Percentiles rank a stretch among this genome's conserved stretches.
phyloP scores from a whole-genome alignment of 2,888 invertebrate genomes.

The Portevinia maculata region DNA sequence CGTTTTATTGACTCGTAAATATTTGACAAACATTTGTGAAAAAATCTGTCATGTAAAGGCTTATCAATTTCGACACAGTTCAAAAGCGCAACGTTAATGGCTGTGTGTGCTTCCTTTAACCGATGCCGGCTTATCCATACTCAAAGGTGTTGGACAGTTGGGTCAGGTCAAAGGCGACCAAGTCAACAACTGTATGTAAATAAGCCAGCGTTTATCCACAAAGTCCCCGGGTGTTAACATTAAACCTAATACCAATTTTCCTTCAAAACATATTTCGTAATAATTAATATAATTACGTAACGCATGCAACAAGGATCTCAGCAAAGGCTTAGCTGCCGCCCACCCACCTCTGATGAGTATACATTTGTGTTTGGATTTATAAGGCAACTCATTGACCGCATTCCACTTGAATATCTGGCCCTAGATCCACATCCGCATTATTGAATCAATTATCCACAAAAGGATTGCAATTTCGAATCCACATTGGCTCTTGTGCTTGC shows the following conservation, averaged over 20 bases:
- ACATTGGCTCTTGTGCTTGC: slow-evolving; percentile 51
- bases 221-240: slow-evolving; percentile 1
- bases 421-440: slow-evolving; percentile 39
- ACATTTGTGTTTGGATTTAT: background rate
- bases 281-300: slow-evolving; percentile 41
- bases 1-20: too few species aligned
- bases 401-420: background rate
- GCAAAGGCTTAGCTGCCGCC: background rate
- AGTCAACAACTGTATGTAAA: slow-evolving; percentile 25
- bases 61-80: too few species aligned
- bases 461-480: slow-evolving; percentile 57
- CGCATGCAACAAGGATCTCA: slow-evolving; percentile 23
- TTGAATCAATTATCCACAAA: slow-evolving; percentile 68
- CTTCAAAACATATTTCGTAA: slow-evolving; percentile 7
- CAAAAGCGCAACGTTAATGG: too few species aligned
- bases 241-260: background rate
- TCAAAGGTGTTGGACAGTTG: too few species aligned
- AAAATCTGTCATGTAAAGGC: too few species aligned
- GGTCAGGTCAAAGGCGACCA: slow-evolving; percentile 6
- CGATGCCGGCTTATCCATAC: too few species aligned
- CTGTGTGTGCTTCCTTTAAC: too few species aligned
- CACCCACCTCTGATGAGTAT: background rate
- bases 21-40: too few species aligned
- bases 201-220: slow-evolving; percentile 31
- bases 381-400: slow-evolving; percentile 6